A percentile compares a stretch with the other conserved stretches of the same genome.
Conservation (phyloP, 2,797 vertebrate genomes). For the Sebastes hopkinsi region DNA sequence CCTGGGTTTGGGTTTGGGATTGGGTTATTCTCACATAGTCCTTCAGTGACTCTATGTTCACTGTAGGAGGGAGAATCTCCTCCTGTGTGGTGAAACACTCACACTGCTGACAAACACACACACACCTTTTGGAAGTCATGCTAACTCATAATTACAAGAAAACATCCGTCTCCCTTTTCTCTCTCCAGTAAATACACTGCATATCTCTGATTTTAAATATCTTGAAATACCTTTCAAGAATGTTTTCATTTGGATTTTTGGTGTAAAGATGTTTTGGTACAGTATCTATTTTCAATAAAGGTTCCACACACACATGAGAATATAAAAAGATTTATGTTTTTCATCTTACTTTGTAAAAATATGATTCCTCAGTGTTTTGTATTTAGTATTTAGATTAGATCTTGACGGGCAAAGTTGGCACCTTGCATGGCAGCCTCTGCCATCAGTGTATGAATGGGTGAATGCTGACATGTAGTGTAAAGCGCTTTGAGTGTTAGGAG, state of each 20-base stretch:
- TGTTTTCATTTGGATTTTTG: background rate
- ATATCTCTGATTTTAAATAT: background rate
- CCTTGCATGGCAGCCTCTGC: too few relatives aligned
- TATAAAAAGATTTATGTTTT: accelerated
- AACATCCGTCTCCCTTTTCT: background rate
- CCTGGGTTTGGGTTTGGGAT: slow-evolving; percentile 18
- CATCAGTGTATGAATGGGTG: too few relatives aligned
- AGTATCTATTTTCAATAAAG: background rate
- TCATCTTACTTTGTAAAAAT: background rate
- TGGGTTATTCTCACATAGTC: background rate
- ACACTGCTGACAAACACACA: background rate
- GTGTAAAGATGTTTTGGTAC: background rate
- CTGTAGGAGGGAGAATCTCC: background rate
- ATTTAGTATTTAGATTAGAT: background rate
- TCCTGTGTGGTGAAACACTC: background rate
- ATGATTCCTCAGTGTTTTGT: background rate
- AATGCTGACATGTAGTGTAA: too few relatives aligned
- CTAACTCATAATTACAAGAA: background rate
- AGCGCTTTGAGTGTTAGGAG: too few relatives aligned
- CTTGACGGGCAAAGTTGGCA: too few relatives aligned
- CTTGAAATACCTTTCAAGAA: background rate
- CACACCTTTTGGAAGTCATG: background rate
- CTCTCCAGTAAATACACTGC: background rate
- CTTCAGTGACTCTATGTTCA: slow-evolving; percentile 5
- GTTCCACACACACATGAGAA: background rate